phyloP scores from a whole-genome alignment of 2,113 vertebrate genomes.

The Syngnathoides biaculeatus region DNA sequence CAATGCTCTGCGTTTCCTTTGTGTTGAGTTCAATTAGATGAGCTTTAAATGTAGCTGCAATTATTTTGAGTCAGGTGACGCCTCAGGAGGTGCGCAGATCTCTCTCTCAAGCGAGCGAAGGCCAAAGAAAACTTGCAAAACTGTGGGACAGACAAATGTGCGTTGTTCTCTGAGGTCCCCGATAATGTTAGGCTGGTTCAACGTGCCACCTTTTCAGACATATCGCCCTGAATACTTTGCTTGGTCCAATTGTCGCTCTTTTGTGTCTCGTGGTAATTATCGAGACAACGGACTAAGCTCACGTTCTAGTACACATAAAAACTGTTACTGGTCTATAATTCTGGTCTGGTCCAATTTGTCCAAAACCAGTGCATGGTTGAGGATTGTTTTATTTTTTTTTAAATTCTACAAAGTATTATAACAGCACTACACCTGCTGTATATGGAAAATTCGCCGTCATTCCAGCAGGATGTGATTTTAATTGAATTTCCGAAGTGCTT shows the following conservation, averaged over 20 bases:
- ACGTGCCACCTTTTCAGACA: too few relatives aligned
- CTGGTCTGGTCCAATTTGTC: neutral
- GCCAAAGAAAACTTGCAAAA: too few relatives aligned
- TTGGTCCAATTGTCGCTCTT: neutral
- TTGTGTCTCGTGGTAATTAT: neutral
- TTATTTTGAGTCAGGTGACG: conserved; percentile 8
- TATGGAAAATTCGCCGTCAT: neutral
- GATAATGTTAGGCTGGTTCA: too few relatives aligned
- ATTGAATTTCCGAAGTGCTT: conserved; percentile 12
- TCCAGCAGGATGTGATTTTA: neutral
- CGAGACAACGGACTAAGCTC: neutral
- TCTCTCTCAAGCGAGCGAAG: too few relatives aligned
- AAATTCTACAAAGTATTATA: neutral
- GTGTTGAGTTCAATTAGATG: conserved; percentile 4
- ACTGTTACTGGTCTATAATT: neutral
- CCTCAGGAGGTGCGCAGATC: conserved; percentile 24
- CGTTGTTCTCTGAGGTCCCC: too few relatives aligned
- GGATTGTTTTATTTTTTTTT: neutral
- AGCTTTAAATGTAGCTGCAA: conserved; percentile 1
- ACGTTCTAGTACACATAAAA: neutral
- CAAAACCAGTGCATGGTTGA: neutral
- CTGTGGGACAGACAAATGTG: too few relatives aligned
- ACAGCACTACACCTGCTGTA: neutral
- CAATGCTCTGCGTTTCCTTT: conserved; percentile 6
- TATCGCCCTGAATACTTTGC: too few relatives aligned